A percentile compares a stretch with the other conserved stretches of the same genome.
Evolutionary conservation across 2,797 vertebrate species (phyloP).

Genomic region (Xerus rutilus): DNA sequence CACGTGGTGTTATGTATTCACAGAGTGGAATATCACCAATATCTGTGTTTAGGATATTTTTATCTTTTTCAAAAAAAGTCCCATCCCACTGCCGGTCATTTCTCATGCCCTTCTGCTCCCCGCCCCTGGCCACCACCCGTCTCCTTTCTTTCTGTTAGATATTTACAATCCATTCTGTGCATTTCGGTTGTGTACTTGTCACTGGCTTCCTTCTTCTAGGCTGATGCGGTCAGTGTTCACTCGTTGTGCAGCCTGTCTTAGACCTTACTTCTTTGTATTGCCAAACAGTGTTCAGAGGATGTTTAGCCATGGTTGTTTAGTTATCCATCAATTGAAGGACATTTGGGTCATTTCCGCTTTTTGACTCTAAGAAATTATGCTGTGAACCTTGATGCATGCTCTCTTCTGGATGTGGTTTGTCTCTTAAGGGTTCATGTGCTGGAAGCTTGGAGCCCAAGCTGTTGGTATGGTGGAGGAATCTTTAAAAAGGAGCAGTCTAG

Average conservation of each 20-base stretch:
- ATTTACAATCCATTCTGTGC: not conserved
- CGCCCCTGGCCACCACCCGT: not conserved
- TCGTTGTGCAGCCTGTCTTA: not conserved
- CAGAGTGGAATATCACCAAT: not conserved
- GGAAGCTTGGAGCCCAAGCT: not conserved
- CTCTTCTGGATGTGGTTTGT: not conserved
- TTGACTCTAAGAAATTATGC: not conserved
- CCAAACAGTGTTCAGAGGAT: not conserved
- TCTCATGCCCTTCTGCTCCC: not conserved
- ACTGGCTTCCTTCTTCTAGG: not conserved
- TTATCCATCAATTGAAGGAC: not conserved
- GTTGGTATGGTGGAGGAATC: not conserved
- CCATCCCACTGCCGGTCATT: not conserved
- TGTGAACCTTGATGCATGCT: not conserved
- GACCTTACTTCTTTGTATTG: not conserved
- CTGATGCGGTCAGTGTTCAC: not conserved
- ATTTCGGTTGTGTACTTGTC: not conserved
- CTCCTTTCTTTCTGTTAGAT: not conserved
- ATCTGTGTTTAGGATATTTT: constrained; percentile 13
- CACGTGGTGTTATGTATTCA: not conserved
- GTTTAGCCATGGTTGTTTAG: not conserved
- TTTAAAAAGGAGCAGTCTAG: not conserved
- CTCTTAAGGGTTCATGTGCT: not conserved
- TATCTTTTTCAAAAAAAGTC: constrained; percentile 24
- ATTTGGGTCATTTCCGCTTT: constrained; percentile 1